Evolutionary conservation across 2,888 invertebrate species (phyloP).

Genomic region (Mesopsocus fuscifrons): DNA sequence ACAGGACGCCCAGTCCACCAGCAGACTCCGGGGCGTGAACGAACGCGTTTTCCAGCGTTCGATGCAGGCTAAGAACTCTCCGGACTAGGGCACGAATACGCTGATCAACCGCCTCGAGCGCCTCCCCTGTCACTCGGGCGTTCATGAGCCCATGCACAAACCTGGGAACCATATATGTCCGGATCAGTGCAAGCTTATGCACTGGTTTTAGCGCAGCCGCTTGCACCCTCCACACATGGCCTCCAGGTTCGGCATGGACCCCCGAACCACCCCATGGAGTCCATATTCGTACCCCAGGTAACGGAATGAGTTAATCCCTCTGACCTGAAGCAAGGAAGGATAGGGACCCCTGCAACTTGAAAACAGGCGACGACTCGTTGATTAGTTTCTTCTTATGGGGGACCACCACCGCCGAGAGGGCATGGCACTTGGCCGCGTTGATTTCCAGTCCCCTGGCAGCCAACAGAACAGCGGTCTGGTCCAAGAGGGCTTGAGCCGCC

Average conservation of each 20-base stretch:
- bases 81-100: background rate
- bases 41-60: background rate
- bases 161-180: slow-evolving; percentile 2
- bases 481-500: background rate
- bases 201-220: slow-evolving; percentile 11
- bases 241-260: background rate
- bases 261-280: background rate
- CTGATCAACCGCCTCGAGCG: background rate
- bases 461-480: background rate
- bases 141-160: background rate
- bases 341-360: too few species aligned
- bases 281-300: background rate
- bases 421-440: background rate
- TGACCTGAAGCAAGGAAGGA: background rate
- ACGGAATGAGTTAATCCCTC: background rate
- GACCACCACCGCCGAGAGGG: background rate
- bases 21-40: background rate
- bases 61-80: background rate
- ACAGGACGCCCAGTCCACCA: background rate
- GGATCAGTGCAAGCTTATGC: slow-evolving; percentile 7
- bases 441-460: background rate
- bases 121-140: background rate
- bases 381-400: background rate
- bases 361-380: too few species aligned
- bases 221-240: background rate